Percentiles rank a stretch among this genome's conserved stretches.
These are phyloP conservation scores for Dolichomitus sp. DNA, from an alignment of 2,888 invertebrate species.

Conservation along the genomic window DNA sequence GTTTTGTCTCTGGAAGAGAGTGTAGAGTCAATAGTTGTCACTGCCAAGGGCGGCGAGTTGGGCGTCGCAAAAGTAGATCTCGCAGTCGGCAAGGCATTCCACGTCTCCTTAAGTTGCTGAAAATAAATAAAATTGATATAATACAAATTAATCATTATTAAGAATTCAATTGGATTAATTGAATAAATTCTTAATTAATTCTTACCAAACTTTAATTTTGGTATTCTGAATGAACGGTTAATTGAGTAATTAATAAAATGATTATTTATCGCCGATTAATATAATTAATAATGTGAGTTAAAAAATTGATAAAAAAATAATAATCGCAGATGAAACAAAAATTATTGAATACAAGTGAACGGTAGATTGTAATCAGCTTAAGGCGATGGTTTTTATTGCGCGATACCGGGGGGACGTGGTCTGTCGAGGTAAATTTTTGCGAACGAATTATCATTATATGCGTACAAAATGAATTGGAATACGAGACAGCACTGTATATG, in stretches of 20 bases:
- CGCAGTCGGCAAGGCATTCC: slow-evolving; percentile 23
- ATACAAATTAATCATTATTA: too few species aligned
- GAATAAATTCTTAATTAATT: too few species aligned
- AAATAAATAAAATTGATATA: neutral
- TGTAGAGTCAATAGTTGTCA: neutral
- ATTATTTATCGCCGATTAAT: too few species aligned
- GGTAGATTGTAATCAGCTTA: slow-evolving; percentile 25
- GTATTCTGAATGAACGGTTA: too few species aligned
- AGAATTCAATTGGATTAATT: too few species aligned
- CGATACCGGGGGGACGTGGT: slow-evolving; percentile 30
- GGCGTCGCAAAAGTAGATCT: slow-evolving; percentile 16
- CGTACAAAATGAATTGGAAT: slow-evolving; percentile 6
- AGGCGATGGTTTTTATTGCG: slow-evolving; percentile 8
- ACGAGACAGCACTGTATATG: neutral
- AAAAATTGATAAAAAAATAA: neutral
- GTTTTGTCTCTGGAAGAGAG: slow-evolving; percentile 11
- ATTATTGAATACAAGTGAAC: neutral
- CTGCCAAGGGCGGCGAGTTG: neutral
- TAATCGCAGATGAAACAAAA: neutral
- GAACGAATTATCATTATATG: neutral
- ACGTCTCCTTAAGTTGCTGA: slow-evolving; percentile 40
- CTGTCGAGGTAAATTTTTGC: slow-evolving; percentile 19
- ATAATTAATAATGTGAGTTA: too few species aligned
- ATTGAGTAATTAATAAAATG: too few species aligned
- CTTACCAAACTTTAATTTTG: too few species aligned